Conservation (phyloP, 2,113 vertebrate species). For the Ictalurus punctatus region DNA sequence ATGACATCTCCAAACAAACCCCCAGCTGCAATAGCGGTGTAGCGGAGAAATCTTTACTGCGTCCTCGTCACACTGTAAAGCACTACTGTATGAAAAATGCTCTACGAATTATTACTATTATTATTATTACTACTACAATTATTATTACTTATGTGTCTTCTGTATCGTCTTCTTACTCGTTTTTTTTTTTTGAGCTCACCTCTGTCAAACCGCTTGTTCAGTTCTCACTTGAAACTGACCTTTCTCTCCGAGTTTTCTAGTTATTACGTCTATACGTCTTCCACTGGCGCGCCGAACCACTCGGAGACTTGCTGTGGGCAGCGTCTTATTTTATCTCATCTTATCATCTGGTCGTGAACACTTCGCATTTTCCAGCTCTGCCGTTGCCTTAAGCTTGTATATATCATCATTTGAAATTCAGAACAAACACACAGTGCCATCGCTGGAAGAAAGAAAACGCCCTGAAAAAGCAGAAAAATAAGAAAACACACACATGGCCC, state of each 20-base stretch:
- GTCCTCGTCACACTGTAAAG: neutral
- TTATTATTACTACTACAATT: neutral
- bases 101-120: neutral
- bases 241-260: neutral
- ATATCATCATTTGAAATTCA: constrained; percentile 11
- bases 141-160: neutral
- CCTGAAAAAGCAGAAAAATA: neutral
- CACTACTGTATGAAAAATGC: neutral
- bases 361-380: constrained; percentile 1
- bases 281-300: constrained; percentile 13
- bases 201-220: neutral
- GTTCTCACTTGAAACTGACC: neutral
- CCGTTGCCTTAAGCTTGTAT: constrained; percentile 25
- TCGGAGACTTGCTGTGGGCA: constrained; percentile 33
- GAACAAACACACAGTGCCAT: constrained; percentile 21
- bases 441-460: neutral
- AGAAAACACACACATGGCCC: neutral
- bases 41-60: neutral
- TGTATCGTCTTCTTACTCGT: neutral
- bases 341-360: neutral
- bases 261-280: constrained; percentile 15
- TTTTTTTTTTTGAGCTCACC: neutral
- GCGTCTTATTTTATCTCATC: constrained; percentile 12
- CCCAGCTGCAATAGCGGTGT: neutral
- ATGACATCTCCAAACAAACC: neutral